phyloP scores from a whole-genome alignment of 1,140 invertebrate genomes.

The Zaprionus ornatus region DNA sequence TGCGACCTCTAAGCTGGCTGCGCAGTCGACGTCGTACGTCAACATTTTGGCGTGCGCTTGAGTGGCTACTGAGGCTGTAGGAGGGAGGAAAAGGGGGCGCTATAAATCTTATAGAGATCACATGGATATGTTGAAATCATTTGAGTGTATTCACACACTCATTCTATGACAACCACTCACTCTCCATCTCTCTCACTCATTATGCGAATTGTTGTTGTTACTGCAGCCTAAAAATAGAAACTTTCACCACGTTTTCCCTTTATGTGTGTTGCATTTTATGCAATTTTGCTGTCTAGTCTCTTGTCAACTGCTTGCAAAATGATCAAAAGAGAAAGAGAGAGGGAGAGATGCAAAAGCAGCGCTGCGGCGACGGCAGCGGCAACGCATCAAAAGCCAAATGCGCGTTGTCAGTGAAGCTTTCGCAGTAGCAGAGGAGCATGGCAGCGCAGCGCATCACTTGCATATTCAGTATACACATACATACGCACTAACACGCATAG shows the following conservation, averaged over 20 bases:
- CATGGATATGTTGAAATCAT: constrained; percentile 15
- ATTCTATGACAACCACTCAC: not conserved
- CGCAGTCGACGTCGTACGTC: constrained; percentile 42
- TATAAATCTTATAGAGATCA: constrained; percentile 12
- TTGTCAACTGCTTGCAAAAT: constrained; percentile 13
- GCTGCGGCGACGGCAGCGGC: constrained; percentile 2
- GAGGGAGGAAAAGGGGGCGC: not conserved
- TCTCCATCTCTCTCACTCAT: not conserved
- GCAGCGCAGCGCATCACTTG: not conserved
- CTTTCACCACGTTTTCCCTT: constrained; percentile 1
- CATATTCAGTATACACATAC: not conserved
- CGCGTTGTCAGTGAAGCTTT: constrained; percentile 50
- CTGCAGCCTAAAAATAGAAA: constrained; percentile 22
- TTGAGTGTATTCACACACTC: not conserved
- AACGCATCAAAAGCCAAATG: constrained; percentile 1
- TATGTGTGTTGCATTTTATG: constrained; percentile 14
- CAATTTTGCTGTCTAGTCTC: not conserved
- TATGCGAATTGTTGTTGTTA: constrained; percentile 21
- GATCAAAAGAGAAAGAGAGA: constrained; percentile 1
- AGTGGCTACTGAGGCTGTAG: not conserved
- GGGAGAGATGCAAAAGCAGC: constrained; percentile 24
- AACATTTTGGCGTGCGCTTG: constrained; percentile 32
- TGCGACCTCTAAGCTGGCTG: constrained; percentile 42
- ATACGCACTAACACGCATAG: too few species aligned
- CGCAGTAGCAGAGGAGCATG: constrained; percentile 23